Evolutionary conservation across 2,888 invertebrate species (phyloP), one percentile per base, ranked within the genome.

Genomic region (Andrena bucephala): DNA sequence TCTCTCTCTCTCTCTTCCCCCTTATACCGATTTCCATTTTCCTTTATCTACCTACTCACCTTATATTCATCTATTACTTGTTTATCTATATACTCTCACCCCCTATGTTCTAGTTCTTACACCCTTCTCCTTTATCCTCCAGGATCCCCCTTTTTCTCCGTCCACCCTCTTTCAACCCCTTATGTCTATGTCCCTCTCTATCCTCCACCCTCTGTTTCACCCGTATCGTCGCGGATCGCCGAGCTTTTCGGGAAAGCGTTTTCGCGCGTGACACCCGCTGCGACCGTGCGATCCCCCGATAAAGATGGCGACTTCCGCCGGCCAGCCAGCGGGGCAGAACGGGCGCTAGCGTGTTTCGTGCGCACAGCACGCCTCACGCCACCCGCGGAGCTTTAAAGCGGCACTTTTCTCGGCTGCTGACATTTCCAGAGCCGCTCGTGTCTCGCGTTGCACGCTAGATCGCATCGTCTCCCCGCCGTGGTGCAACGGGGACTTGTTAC

Each of bases 261-360:
- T 65, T 72, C 72, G 78, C 72, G 31, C 68, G 75, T 76, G 70
- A 57, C 84, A 50, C 52, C 76, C 67, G 31, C 67, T 31, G 74
- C 27, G 69, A 65, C 74, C 74, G 74, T 48, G 62, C 68, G 78
- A 84, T 83, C 66, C 65, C 1, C 29, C 65, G 84, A 84, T 84
- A 84, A 75, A 75, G 60, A 72, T 72, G 82, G 66, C 83, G 75
- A 73, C 79, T 83, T 83, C 84, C 79, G 78, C 62, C 33, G 75
- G 65, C 57, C 78, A 63, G 52, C 13, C 63, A 68, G 60, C 57
- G 20, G 29, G 71, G 36, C 57, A 60, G 52, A 72, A 85, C 81
- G 81, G 75, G 50, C 48, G 74, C 62, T 86, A 81, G 80, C 88
- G 81, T 88, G 87, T 85, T 81, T 67, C 50, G 60, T 4, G 42